phyloP scores from a whole-genome alignment of 2,113 vertebrate species.

The Elanus axillaris region DNA sequence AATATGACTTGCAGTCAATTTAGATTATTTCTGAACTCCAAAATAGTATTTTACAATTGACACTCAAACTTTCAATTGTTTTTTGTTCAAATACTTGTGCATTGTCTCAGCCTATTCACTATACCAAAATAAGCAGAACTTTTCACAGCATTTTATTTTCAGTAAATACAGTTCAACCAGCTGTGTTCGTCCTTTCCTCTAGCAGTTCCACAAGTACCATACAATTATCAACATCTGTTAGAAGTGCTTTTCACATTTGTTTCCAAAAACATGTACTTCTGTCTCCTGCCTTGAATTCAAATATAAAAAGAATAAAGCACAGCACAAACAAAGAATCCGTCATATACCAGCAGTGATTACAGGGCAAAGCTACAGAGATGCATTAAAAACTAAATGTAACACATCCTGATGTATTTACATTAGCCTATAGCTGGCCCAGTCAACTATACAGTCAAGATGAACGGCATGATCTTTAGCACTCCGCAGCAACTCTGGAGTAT shows the following conservation, averaged over 20 bases:
- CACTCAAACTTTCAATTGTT: neutral
- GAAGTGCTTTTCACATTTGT: conserved; percentile 5
- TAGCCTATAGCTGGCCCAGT: neutral
- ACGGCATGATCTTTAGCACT: neutral
- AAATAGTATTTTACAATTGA: conserved; percentile 8
- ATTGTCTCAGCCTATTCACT: neutral
- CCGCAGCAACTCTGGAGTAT: neutral
- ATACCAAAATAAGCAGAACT: neutral
- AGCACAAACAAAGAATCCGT: neutral
- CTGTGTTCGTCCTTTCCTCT: neutral
- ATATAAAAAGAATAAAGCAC: conserved; percentile 4
- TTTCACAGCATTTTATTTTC: conserved; percentile 23
- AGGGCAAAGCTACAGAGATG: neutral
- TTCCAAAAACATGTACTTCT: neutral
- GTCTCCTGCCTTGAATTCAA: conserved; percentile 15
- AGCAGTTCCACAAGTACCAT: neutral
- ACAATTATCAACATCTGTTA: conserved; percentile 41
- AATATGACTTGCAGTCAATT: neutral
- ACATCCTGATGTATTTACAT: neutral
- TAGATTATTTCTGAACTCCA: conserved; percentile 26
- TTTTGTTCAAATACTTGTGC: neutral
- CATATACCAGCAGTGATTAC: neutral
- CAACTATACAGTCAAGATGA: neutral
- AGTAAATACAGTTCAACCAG: conserved; percentile 37
- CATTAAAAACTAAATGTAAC: neutral